These are phyloP conservation scores for Coracias cyanogaster DNA, from an alignment of 2,797 vertebrate genomes.

Conservation along the genomic window DNA sequence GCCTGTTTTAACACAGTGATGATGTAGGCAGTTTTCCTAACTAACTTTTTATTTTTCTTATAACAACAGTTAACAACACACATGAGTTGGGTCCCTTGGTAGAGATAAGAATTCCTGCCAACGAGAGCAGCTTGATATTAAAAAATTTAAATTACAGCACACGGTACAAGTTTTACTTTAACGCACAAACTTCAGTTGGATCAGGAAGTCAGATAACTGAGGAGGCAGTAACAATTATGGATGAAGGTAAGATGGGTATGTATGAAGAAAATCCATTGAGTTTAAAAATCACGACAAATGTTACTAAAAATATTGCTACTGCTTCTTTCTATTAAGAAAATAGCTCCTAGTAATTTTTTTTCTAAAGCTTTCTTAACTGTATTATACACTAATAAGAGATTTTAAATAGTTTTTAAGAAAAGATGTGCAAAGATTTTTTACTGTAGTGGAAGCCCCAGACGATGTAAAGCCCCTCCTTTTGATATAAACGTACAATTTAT, in stretches of 20 bases:
- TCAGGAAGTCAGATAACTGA: constrained; percentile 88
- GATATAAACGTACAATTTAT: background rate
- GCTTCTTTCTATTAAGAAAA: background rate
- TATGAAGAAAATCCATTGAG: constrained; percentile 43
- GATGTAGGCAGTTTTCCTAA: background rate
- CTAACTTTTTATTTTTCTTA: background rate
- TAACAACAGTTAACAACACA: constrained; percentile 91
- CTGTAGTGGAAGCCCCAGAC: background rate
- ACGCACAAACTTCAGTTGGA: constrained; percentile 89
- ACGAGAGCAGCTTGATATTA: constrained; percentile 92
- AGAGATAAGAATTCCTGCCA: constrained; percentile 90
- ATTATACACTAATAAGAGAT: background rate
- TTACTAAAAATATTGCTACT: background rate
- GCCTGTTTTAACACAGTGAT: background rate
- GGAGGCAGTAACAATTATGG: constrained; percentile 90
- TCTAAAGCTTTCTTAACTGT: background rate
- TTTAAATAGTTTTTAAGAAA: background rate
- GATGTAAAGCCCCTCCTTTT: background rate
- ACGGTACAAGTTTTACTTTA: constrained; percentile 97
- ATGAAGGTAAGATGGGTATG: constrained; percentile 93
- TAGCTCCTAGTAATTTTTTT: background rate
- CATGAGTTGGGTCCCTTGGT: constrained; percentile 91
- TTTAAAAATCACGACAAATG: background rate
- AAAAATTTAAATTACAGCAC: constrained; percentile 94
- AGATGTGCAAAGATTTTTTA: background rate